A percentile compares a stretch with the other conserved stretches of the same genome.
Conservation (phyloP, 2,797 vertebrate genomes). For the Distichodus sexfasciatus region DNA sequence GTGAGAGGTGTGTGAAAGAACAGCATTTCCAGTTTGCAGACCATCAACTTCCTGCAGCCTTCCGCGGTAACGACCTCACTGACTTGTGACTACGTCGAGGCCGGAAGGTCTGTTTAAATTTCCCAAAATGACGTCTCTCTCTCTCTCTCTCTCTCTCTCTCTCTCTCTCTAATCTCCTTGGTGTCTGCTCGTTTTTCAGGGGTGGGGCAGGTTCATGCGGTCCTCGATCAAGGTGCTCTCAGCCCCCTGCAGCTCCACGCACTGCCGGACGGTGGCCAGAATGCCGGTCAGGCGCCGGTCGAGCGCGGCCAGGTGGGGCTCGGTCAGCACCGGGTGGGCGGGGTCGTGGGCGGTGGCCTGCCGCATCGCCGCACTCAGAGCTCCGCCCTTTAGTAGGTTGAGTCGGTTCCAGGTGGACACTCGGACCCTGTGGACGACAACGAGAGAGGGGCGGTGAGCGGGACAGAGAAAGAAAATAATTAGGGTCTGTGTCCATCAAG, state of each 20-base stretch:
- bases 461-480: not conserved
- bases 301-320: constrained; percentile 84
- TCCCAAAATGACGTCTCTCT: not conserved
- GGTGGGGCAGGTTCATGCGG: constrained; percentile 94
- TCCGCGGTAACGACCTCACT: no score
- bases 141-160: not conserved
- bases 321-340: constrained; percentile 83
- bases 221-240: constrained; percentile 93
- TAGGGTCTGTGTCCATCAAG: no score
- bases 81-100: no score
- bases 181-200: constrained; percentile 68
- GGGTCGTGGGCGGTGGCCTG: constrained; percentile 88
- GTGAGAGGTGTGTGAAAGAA: no score
- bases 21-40: no score
- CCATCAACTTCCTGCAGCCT: constrained; percentile 13
- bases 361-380: constrained; percentile 85
- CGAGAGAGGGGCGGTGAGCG: not conserved
- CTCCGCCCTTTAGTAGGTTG: constrained; percentile 85
- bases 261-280: constrained; percentile 89
- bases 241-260: constrained; percentile 87
- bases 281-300: constrained; percentile 88
- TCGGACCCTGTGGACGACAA: constrained; percentile 77
- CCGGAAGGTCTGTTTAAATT: not conserved
- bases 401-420: constrained; percentile 97
- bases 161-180: not conserved